Base-by-base conservation (phyloP, 1,140 invertebrate genomes). In the Adoxophyes honmai region DNA sequence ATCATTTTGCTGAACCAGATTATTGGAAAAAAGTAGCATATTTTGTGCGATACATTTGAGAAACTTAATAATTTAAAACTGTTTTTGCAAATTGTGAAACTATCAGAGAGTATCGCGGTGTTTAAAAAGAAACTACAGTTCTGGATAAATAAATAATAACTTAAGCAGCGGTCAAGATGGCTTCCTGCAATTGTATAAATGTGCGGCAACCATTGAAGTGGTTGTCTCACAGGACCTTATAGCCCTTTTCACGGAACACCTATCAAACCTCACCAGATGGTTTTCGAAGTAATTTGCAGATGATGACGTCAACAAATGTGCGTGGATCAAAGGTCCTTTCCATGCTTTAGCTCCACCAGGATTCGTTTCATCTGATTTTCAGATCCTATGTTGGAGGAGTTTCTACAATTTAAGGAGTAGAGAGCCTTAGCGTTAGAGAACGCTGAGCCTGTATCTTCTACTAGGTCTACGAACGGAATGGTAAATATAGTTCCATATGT, bases 21-120 rank as follows among this genome's bases (percentile, higher is more conserved):
- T 64, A 64, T 67, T 60, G 60, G 44, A 42, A 62, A 44, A 70
- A 67, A 55, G 44, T 69, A 54, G 66, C 62, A 57, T 73, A 71
- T 60, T 60, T 73, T n/a, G 34, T 60, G 59, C 57, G 60, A 77
- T 66, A 62, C 75, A 52, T 71, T 69, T 68, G 48, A 66, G 34
- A 68, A 68, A 66, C 42, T 71, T 52, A 71, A 78, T 60, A 62
- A 61, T 55, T 60, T 70, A 16, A 73, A 68, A 60, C 44, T 52
- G 55, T 62, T 21, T 67, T 62, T 77, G 34, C 67, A 77, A 70
- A 63, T 72, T 55, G 65, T 75, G 51, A 59, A 68, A 65, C 63
- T 74, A 11, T 60, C 57, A 39, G 64, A 80, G 48, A 74, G 56
- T 48, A 63, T 80, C 67, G 58, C 62, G 53, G 69, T 58, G 38